Evolutionary conservation across 2,113 vertebrate genomes (phyloP).

Genomic region (Craseonycteris thonglongyai): DNA sequence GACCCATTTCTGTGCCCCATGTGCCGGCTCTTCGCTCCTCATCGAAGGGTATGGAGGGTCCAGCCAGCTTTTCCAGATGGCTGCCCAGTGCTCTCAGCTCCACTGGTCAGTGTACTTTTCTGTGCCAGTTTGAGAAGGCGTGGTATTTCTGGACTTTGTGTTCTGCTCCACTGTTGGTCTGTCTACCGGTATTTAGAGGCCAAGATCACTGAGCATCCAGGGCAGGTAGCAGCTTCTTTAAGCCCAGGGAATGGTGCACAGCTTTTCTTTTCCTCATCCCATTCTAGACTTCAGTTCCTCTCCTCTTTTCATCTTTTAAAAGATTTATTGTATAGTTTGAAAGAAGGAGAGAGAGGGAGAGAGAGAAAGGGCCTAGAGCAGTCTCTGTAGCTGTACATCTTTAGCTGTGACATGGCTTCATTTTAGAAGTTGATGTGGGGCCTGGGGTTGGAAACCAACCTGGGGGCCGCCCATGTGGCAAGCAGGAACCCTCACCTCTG

Average conservation of each 20-base stretch:
- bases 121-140: not conserved
- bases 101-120: not conserved
- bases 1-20: not conserved
- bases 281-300: not conserved
- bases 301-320: not conserved
- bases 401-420: too few relatives aligned
- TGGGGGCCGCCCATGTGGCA: too few relatives aligned
- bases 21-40: not conserved
- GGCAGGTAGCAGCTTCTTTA: not conserved
- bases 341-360: too few relatives aligned
- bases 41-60: not conserved
- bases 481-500: too few relatives aligned
- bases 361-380: too few relatives aligned
- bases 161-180: not conserved
- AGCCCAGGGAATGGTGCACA: not conserved
- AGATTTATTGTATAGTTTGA: too few relatives aligned
- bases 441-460: too few relatives aligned
- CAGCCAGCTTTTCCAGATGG: not conserved
- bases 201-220: not conserved
- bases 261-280: not conserved
- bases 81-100: not conserved
- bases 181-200: not conserved
- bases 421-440: too few relatives aligned
- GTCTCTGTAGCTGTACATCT: too few relatives aligned
- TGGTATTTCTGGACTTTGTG: not conserved